These are phyloP conservation scores for Trachelus tabidus DNA, from an alignment of 2,888 invertebrate species.

Conservation along the genomic window DNA sequence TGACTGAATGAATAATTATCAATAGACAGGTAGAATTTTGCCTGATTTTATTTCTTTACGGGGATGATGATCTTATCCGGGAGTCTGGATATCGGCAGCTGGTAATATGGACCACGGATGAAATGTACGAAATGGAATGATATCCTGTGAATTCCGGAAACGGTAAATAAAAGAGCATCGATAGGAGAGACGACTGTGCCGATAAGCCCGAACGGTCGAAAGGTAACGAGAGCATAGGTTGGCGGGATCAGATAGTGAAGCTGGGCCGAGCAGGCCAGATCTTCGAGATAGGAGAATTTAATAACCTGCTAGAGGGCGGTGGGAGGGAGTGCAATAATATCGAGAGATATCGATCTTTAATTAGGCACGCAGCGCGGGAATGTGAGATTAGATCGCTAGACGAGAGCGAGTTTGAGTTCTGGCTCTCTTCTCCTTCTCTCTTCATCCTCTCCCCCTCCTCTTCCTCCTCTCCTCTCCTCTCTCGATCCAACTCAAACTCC, in stretches of 20 bases:
- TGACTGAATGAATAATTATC: conserved; percentile 59
- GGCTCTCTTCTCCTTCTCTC: conserved; percentile 23
- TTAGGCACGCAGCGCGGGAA: conserved; percentile 66
- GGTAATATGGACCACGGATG: not conserved
- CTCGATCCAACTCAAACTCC: not conserved
- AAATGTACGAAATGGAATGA: not conserved
- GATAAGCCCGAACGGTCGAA: conserved; percentile 28
- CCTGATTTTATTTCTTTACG: not conserved
- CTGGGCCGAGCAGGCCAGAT: conserved; percentile 60
- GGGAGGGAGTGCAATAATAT: conserved; percentile 63
- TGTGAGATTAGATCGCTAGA: conserved; percentile 62
- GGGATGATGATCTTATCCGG: not conserved
- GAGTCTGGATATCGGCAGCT: not conserved
- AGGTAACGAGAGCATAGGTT: conserved; percentile 55
- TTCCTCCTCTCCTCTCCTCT: not conserved
- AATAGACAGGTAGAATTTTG: conserved; percentile 37
- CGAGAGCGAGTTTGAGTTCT: conserved; percentile 44
- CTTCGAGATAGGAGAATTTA: conserved; percentile 63
- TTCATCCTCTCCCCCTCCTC: conserved; percentile 26
- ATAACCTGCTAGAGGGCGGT: conserved; percentile 58
- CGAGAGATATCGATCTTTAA: conserved; percentile 66
- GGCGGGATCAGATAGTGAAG: conserved; percentile 55
- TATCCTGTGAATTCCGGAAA: not conserved
- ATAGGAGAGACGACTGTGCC: not conserved
- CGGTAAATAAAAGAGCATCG: not conserved